Base-by-base conservation (phyloP, 2,888 invertebrate species). In the Branchipolynoe longqiensis region DNA sequence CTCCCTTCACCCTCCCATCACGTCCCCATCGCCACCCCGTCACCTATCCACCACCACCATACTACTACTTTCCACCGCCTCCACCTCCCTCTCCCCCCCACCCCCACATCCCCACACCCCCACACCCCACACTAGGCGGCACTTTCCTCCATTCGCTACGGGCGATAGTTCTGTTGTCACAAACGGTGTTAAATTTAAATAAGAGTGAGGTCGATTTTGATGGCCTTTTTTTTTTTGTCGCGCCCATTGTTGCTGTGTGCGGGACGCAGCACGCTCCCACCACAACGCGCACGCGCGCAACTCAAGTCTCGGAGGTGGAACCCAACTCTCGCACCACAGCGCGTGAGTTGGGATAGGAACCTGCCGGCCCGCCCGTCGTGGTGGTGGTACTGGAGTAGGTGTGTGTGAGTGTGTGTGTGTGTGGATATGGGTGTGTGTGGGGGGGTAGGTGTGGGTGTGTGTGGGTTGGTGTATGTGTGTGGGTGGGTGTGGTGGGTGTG, bases 181-280 rank as follows among this genome's bases (percentile, higher is more conserved):
- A 69, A 69, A 69, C 38, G 69, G 38, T 69, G 36, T 69, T 69
- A 69, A 69, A 69, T 69, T 69, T 69, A 69, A 69, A 69, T 69
- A 69, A 38, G n/a, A n/a, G 36, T 12, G 69, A 38, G 25, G 69
- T 69, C 69, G 69, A 69, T 69, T 36, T 69, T 25, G 36, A 69
- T 69, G 36, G 38, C 69, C 18, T 38, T 14, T 69, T 69, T 33
- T 38, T 14, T 69, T 69, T 33, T 69, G 69, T 38, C 69, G 33
- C 62, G 0, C 8, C 69, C 69, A 69, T 69, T 69, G 69, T 69
- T 33, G 33, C 69, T 4, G 4, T 8, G 36, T 38, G 18, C 36
- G 18, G 8, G 36, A 3, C 36, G 69, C 33, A 38, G 69, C 69
- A 69, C 69, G 69, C 38, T 69, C 69, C 69, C 69, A n/a, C n/a